Evolutionary conservation across 2,888 invertebrate genomes (phyloP), one percentile per base, ranked within the genome.

Genomic region (Microplitis deprimator): DNA sequence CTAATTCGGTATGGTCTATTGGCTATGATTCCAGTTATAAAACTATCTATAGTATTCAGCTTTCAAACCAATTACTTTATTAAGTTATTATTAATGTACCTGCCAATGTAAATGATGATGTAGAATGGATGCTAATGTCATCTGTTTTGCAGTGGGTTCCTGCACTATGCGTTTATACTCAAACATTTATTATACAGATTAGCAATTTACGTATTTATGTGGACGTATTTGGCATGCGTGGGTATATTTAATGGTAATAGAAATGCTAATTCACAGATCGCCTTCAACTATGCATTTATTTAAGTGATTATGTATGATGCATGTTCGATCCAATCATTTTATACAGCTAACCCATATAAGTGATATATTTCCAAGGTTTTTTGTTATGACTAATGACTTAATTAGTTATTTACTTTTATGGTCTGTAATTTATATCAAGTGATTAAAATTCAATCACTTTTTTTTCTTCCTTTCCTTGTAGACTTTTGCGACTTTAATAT

Each of bases 1-100:
- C 65, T 65, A 65, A 65, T 65, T 65, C 65, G 65, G 65, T 65
- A 29, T 13, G 29, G 20, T 65, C 65, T 38, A 65, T 65, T 29
- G 29, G 50, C 8, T 50, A 50, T 50, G 10, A 50, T 50, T 13
- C 50, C 50, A 50, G 50, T 50, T 50, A 50, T 50, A 50, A 50
- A 50, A 50, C 50, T 50, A 50, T 50, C 50, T 50, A 50, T 50
- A 50, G 50, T 50, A 13, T 8, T 13, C 8, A 13, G 50, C 50
- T 5, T 10, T 13, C 13, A 50, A 50, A 50, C 50, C 50, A 13
- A 50, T 50, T 50, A 50, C 50, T 50, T 50, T 50, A 50, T 50
- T 13, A 50, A 50, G 50, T 50, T 13, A 50, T 50, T 50, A 50
- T 50, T 50, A 5, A 50, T 50, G 10, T 13, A 50, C 29, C 50